phyloP scores from a whole-genome alignment of 2,113 vertebrate species.

The Zapus hudsonius region DNA sequence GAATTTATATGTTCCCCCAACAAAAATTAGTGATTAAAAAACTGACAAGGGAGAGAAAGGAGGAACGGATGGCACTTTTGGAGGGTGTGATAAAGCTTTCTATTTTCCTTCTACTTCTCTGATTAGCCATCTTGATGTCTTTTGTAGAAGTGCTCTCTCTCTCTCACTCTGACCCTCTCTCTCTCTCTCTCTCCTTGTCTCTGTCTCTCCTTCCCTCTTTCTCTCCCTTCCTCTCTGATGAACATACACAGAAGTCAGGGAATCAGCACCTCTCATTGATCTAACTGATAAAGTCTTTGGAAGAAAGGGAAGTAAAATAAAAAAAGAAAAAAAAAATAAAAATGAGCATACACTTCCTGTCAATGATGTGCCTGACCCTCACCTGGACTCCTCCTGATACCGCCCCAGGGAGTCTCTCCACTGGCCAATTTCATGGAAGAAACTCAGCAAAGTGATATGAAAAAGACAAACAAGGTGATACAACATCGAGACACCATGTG shows the following conservation, averaged over 20 bases:
- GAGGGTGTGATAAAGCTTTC: background rate
- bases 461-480: background rate
- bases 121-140: background rate
- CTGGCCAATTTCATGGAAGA: background rate
- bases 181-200: background rate
- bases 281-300: too few relatives aligned
- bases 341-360: too few relatives aligned
- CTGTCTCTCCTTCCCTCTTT: too few relatives aligned
- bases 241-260: background rate
- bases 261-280: background rate
- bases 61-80: background rate
- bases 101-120: background rate
- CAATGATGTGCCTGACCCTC: background rate
- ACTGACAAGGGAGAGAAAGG: background rate
- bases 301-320: too few relatives aligned
- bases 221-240: too few relatives aligned
- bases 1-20: background rate
- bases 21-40: background rate
- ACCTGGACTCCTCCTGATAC: background rate
- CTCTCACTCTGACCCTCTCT: too few relatives aligned
- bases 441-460: too few relatives aligned
- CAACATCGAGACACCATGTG: too few relatives aligned
- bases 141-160: background rate
- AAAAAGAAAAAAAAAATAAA: too few relatives aligned
- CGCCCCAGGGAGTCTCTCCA: background rate